These are phyloP conservation scores for Leptinotarsa defecta DNA, from an alignment of 1,140 invertebrate species.

Conservation along the genomic window DNA sequence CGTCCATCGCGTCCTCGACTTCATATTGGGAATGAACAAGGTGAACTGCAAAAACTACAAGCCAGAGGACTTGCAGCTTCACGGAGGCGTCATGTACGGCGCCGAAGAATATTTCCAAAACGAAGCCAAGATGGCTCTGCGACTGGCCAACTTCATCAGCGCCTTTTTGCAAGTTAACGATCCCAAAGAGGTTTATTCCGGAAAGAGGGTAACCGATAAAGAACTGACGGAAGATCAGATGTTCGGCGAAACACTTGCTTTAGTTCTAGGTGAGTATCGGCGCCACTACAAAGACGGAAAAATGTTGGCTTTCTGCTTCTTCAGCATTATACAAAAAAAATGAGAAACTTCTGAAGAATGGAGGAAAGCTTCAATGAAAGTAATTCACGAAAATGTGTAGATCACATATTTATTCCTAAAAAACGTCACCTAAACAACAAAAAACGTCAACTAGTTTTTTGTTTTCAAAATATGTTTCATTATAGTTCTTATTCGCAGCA, in stretches of 20 bases:
- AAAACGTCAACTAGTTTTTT: too few species aligned
- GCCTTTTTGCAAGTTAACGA: slow-evolving; percentile 92
- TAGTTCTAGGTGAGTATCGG: slow-evolving; percentile 67
- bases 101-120: slow-evolving; percentile 89
- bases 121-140: slow-evolving; percentile 92
- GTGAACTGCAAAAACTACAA: slow-evolving; percentile 72
- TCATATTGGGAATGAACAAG: slow-evolving; percentile 72
- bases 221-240: slow-evolving; percentile 92
- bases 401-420: too few species aligned
- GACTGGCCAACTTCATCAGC: slow-evolving; percentile 93
- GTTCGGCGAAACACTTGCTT: slow-evolving; percentile 88
- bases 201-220: slow-evolving; percentile 84
- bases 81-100: slow-evolving; percentile 84
- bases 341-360: too few species aligned
- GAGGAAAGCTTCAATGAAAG: too few species aligned
- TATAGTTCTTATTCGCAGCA: too few species aligned
- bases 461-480: too few species aligned
- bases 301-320: too few species aligned
- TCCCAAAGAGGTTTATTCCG: slow-evolving; percentile 91
- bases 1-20: slow-evolving; percentile 77
- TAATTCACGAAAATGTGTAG: too few species aligned
- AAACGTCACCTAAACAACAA: too few species aligned
- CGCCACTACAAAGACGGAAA: too few species aligned
- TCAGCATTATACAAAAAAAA: too few species aligned
- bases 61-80: slow-evolving; percentile 74